Conservation (phyloP, 2,797 vertebrate genomes). For the Enteromius unitaeniatus region DNA sequence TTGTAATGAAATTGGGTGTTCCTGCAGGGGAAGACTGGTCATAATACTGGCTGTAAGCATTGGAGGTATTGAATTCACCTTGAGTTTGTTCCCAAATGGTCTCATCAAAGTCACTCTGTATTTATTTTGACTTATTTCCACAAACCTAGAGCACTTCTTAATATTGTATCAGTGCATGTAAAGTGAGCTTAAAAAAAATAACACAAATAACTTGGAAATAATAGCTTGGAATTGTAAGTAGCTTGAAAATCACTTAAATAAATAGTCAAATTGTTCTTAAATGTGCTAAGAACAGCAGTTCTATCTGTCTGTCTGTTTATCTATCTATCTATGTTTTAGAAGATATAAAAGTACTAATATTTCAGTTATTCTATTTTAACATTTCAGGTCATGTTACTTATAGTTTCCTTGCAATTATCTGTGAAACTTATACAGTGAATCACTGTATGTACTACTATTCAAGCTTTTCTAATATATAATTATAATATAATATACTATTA, state of each 20-base stretch:
- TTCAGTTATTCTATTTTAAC: neutral
- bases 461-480: neutral
- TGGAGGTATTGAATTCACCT: neutral
- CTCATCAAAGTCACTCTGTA: neutral
- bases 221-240: neutral
- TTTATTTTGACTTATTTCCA: neutral
- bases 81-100: conserved; percentile 22
- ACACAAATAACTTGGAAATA: neutral
- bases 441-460: neutral
- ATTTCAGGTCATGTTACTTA: neutral
- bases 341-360: neutral
- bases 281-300: neutral
- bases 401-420: neutral
- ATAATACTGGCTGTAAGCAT: conserved; percentile 51
- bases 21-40: conserved; percentile 15
- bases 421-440: neutral
- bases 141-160: neutral
- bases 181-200: neutral
- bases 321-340: too few species aligned
- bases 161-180: neutral
- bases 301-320: too few species aligned
- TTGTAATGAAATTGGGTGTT: conserved; percentile 50
- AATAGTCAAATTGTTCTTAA: neutral
- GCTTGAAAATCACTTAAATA: conserved; percentile 13
- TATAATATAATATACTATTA: neutral